Percentiles rank a stretch among this genome's conserved stretches.
Conservation (phyloP, 2,888 invertebrate genomes). For the Trichopoda pennipes region DNA sequence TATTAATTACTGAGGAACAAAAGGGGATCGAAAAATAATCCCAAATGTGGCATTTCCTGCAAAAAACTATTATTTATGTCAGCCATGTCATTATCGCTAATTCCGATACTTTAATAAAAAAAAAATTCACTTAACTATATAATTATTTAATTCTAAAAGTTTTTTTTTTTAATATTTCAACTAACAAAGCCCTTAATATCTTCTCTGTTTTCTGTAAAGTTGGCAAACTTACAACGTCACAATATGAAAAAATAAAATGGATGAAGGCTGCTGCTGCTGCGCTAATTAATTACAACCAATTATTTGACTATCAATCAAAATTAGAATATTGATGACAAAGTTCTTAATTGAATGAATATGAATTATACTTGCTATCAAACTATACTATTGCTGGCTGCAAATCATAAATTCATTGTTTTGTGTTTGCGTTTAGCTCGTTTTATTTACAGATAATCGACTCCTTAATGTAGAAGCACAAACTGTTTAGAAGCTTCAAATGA, state of each 20-base stretch:
- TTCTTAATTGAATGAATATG: conserved; percentile 76
- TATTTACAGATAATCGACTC: not conserved
- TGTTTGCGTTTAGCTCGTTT: not conserved
- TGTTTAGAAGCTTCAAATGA: not conserved
- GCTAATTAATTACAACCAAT: conserved; percentile 79
- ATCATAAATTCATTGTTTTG: conserved; percentile 28
- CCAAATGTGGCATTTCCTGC: too few relatives aligned
- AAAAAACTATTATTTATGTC: too few relatives aligned
- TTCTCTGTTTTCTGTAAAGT: not conserved
- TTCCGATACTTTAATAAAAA: too few relatives aligned
- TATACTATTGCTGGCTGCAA: conserved; percentile 7
- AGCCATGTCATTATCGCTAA: too few relatives aligned
- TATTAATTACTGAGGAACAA: too few relatives aligned
- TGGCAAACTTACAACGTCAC: not conserved
- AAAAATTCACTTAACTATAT: too few relatives aligned
- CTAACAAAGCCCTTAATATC: not conserved
- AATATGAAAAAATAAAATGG: not conserved
- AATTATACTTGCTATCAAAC: conserved; percentile 11
- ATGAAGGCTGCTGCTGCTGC: not conserved
- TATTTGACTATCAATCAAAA: conserved; percentile 80
- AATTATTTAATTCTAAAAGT: too few relatives aligned
- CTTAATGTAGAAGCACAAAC: too few relatives aligned
- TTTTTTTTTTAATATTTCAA: not conserved
- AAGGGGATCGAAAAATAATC: too few relatives aligned
- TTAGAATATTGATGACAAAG: conserved; percentile 73